Percentiles rank a stretch among this genome's conserved stretches.
These are phyloP conservation scores for Sepiola atlantica DNA, from an alignment of 2,888 invertebrate genomes.

Conservation along the genomic window DNA sequence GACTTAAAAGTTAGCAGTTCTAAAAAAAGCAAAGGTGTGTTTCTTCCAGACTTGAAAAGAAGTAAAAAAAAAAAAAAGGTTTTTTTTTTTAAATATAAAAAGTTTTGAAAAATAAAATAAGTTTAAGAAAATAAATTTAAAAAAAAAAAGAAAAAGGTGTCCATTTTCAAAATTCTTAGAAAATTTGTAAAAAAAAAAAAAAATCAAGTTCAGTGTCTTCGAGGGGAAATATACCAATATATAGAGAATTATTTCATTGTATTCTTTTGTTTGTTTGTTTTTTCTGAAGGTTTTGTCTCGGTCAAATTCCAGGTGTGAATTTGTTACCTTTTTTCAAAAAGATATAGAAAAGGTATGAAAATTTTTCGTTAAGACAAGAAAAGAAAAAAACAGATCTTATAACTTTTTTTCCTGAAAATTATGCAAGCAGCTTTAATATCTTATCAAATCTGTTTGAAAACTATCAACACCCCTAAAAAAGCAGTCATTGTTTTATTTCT, in stretches of 20 bases:
- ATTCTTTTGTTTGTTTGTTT: slow-evolving; percentile 2
- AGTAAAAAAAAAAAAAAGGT: too few relatives aligned
- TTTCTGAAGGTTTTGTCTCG: background rate
- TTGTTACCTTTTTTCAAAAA: background rate
- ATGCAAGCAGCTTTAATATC: background rate
- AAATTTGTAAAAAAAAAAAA: background rate
- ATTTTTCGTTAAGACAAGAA: background rate
- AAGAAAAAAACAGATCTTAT: background rate
- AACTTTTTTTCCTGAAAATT: background rate
- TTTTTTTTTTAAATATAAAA: background rate
- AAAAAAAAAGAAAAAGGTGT: too few relatives aligned
- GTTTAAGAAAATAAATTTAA: background rate
- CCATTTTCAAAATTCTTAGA: too few relatives aligned
- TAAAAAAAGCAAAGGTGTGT: too few relatives aligned
- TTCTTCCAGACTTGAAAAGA: too few relatives aligned
- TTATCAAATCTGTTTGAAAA: background rate
- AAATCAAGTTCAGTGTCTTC: background rate
- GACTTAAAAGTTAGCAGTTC: too few relatives aligned
- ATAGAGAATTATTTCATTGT: too few relatives aligned
- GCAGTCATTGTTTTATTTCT: background rate
- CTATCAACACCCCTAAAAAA: background rate
- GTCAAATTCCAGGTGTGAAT: background rate
- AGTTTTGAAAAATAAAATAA: background rate
- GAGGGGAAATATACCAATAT: background rate
- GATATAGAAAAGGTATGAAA: background rate